Base-by-base conservation (phyloP, 2,888 invertebrate species). In the Sicus ferrugineus region DNA sequence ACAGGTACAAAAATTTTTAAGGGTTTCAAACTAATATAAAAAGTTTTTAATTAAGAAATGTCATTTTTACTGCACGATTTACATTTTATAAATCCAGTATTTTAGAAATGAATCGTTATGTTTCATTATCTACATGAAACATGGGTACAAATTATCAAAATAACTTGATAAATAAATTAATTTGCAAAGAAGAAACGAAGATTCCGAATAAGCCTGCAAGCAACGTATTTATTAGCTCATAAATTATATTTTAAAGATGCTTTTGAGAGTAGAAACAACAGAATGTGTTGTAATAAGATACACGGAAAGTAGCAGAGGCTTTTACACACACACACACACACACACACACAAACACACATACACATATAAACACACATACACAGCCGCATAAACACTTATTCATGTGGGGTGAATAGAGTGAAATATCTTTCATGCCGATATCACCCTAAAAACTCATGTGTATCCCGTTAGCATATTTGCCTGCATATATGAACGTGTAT, bases 191-290 rank as follows among this genome's bases (percentile, higher is more conserved):
- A 1, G 34, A 34, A 9, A 34, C 9, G 34, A 34, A 34, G 34
- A 9, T 9, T 34, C 34, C 14, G 34, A 7, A 34, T 34, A 34
- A 9, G 34, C 34, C 7, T 34, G 7, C 34, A 14, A 42, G 14
- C 16, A 42, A 42, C 14, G 56, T 48, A 62, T 9, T 4, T 62
- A 48, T 62, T 14, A 28, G 30, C 46, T 14, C 62, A 48, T 62
- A 62, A 62, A 62, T 62, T 48, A 62, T 46, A n/a, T n/a, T n/a
- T 46, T 46, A 11, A 62, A 48, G 62, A 62, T 48, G 62, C 48
- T 62, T 48, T 62, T 62, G 46, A 48, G 28, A 62, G 1, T 42
- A 42, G n/a, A 14, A 42, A 59, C 59, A 48, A 62, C 48, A 48
- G 62, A 28, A 28, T 62, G 28, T 19, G 28, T 56, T 62, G 26